Percentiles rank a stretch among this genome's conserved stretches.
Conservation (phyloP, 2,797 vertebrate species). For the Hemibagrus guttatus region DNA sequence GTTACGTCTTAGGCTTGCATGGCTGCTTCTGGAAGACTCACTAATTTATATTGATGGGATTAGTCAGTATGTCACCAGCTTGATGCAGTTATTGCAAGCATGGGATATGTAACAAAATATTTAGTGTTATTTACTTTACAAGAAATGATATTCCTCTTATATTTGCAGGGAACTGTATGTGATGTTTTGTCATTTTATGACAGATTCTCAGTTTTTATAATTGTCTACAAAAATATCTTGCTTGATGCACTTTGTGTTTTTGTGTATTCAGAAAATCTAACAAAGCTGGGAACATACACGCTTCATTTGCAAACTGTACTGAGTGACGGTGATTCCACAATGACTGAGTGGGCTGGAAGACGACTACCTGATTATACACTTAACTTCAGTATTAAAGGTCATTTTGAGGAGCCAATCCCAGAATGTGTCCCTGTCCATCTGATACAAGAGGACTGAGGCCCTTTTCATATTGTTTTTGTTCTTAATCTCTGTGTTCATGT, state of each 20-base stretch:
- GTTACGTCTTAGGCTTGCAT: neutral
- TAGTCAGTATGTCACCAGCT: neutral
- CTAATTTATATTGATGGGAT: neutral
- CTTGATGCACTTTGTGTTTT: neutral
- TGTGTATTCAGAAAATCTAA: slow-evolving; percentile 75
- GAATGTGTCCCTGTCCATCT: neutral
- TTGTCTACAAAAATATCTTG: neutral
- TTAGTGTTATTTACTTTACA: neutral
- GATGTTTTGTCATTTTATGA: neutral
- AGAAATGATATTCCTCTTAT: neutral
- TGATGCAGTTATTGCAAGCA: neutral
- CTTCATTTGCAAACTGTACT: slow-evolving; percentile 80
- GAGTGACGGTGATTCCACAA: slow-evolving; percentile 80
- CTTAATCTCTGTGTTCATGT: neutral
- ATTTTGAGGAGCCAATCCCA: neutral
- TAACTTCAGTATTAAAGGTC: slow-evolving; percentile 86
- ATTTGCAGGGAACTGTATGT: neutral
- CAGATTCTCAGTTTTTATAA: neutral
- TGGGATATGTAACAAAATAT: neutral
- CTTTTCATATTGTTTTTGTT: no score
- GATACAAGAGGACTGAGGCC: neutral
- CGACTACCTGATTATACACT: slow-evolving; percentile 79
- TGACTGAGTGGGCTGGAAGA: slow-evolving; percentile 73
- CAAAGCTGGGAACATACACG: slow-evolving; percentile 81
- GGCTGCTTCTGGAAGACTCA: neutral